Percentiles rank a stretch among this genome's conserved stretches.
Conservation (phyloP, 2,113 vertebrate genomes). For the Ivindomyrus marchei region DNA sequence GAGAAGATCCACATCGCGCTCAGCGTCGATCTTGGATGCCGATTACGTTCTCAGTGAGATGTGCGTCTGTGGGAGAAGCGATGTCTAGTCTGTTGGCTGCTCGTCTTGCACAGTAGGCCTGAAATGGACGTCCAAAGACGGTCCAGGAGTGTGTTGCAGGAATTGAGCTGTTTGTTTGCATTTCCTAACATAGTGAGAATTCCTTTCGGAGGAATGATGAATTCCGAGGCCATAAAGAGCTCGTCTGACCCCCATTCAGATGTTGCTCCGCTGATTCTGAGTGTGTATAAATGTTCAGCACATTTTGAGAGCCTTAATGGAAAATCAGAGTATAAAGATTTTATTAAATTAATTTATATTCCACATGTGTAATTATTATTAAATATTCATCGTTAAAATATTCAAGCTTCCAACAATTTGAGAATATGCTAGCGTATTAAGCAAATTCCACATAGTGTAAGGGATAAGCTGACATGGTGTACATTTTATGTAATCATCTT, state of each 20-base stretch:
- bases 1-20: not conserved
- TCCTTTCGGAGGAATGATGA: not conserved
- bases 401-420: not conserved
- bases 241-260: not conserved
- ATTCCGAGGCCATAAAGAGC: not conserved
- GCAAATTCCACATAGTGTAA: not conserved
- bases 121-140: not conserved
- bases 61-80: not conserved
- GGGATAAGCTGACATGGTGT: not conserved
- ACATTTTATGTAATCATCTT: constrained; percentile 7
- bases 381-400: constrained; percentile 7
- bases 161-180: not conserved
- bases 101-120: not conserved
- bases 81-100: not conserved
- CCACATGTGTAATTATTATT: constrained; percentile 4
- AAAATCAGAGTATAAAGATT: not conserved
- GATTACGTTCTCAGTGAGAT: not conserved
- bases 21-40: not conserved
- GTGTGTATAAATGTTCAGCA: not conserved
- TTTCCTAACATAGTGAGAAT: not conserved
- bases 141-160: not conserved
- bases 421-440: constrained; percentile 3
- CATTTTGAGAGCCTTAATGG: constrained; percentile 1
- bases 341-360: constrained; percentile 4
- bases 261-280: not conserved